Percentiles rank a stretch among this genome's conserved stretches.
Conservation (phyloP, 2,888 invertebrate species). For the Lithophane semibrunnea region DNA sequence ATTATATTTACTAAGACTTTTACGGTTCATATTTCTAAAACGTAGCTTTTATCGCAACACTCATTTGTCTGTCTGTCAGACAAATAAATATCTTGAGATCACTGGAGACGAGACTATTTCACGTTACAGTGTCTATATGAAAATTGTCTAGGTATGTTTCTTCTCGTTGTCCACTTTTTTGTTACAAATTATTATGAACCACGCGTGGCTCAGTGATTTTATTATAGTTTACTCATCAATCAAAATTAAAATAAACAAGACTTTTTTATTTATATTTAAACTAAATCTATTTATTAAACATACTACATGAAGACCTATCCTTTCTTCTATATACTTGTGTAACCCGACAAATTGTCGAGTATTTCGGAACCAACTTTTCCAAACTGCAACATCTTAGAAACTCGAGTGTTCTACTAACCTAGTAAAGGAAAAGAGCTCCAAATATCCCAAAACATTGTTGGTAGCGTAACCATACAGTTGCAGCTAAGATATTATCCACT, state of each 20-base stretch:
- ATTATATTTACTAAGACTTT: slow-evolving; percentile 55
- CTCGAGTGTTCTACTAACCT: slow-evolving; percentile 40
- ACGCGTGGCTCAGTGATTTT: background rate
- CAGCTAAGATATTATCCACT: slow-evolving; percentile 63
- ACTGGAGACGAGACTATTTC: slow-evolving; percentile 56
- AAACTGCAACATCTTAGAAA: slow-evolving; percentile 17
- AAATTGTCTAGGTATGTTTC: slow-evolving; percentile 15
- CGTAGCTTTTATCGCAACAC: slow-evolving; percentile 56
- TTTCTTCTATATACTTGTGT: background rate
- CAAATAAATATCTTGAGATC: slow-evolving; percentile 61
- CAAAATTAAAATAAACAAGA: background rate
- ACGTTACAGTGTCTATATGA: slow-evolving; percentile 48
- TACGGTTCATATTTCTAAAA: slow-evolving; percentile 60
- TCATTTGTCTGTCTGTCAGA: slow-evolving; percentile 59
- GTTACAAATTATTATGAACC: background rate
- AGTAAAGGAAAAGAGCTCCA: slow-evolving; percentile 44
- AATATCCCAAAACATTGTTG: slow-evolving; percentile 50
- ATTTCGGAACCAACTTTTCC: slow-evolving; percentile 2
- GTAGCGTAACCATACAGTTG: slow-evolving; percentile 47
- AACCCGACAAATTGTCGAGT: background rate
- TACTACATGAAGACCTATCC: background rate
- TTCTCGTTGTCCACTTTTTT: slow-evolving; percentile 18
- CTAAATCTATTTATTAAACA: background rate
- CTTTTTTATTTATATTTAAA: background rate
- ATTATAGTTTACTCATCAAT: background rate